Conservation (phyloP, 2,113 vertebrate genomes). For the Acrocephalus arundinaceus region DNA sequence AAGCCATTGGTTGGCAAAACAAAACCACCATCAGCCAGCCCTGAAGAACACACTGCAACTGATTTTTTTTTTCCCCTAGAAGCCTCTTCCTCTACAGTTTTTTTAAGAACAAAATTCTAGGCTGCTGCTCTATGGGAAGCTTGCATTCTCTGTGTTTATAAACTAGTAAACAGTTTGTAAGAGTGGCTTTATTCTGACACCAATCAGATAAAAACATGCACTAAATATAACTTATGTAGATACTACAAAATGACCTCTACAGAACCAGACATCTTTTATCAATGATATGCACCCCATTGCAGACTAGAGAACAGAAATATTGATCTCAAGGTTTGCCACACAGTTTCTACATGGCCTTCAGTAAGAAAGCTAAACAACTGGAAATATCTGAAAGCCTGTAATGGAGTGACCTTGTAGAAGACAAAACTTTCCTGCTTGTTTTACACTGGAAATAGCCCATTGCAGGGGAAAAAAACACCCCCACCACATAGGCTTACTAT, state of each 20-base stretch:
- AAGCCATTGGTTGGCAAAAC: not conserved
- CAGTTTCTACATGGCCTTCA: not conserved
- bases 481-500: not conserved
- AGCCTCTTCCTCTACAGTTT: not conserved
- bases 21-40: not conserved
- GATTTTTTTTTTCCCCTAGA: not conserved
- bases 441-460: not conserved
- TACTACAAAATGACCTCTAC: constrained; percentile 55
- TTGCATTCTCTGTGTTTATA: not conserved
- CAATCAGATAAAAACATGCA: not conserved
- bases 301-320: not conserved
- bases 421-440: not conserved
- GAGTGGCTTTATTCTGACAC: constrained; percentile 17
- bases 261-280: not conserved
- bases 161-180: constrained; percentile 36
- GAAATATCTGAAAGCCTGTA: not conserved
- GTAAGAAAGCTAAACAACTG: not conserved
- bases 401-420: not conserved
- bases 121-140: not conserved
- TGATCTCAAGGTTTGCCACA: not conserved
- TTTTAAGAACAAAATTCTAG: not conserved
- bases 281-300: not conserved
- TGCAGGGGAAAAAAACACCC: fast-evolving
- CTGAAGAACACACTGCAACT: not conserved
- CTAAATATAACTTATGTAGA: constrained; percentile 44